A percentile compares a stretch with the other conserved stretches of the same genome.
These are phyloP conservation scores for Muraenolepis orangiensis DNA, from an alignment of 2,797 vertebrate species.

Conservation along the genomic window DNA sequence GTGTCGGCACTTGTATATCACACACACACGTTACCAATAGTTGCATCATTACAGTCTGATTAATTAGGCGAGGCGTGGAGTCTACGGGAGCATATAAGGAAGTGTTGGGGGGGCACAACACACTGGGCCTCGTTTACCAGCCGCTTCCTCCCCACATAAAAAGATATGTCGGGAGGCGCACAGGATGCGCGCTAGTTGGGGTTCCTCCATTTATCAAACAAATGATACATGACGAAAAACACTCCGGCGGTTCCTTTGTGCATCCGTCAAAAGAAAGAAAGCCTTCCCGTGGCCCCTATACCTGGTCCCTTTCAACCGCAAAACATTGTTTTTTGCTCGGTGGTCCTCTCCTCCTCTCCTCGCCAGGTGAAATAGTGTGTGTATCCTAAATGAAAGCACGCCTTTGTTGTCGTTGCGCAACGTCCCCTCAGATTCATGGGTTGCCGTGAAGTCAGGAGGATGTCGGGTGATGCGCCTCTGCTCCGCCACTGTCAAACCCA, in stretches of 20 bases:
- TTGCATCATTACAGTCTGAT: constrained; percentile 81
- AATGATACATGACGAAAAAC: constrained; percentile 20
- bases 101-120: background rate
- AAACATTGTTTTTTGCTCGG: too few species aligned
- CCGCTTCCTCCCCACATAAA: constrained; percentile 66
- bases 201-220: constrained; percentile 14
- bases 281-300: background rate
- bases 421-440: constrained; percentile 40
- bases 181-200: background rate
- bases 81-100: background rate
- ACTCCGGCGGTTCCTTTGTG: background rate
- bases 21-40: constrained; percentile 72
- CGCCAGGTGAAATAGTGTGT: background rate
- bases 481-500: background rate
- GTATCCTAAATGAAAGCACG: background rate
- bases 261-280: background rate
- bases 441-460: constrained; percentile 37
- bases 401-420: too few species aligned
- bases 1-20: too few species aligned
- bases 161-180: constrained; percentile 7
- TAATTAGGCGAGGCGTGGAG: constrained; percentile 63
- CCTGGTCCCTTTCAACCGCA: background rate
- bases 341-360: background rate
- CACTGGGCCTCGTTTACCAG: background rate
- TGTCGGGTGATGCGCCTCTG: background rate